Base-by-base conservation (phyloP, 2,797 vertebrate species). In the Salarias fasciatus region DNA sequence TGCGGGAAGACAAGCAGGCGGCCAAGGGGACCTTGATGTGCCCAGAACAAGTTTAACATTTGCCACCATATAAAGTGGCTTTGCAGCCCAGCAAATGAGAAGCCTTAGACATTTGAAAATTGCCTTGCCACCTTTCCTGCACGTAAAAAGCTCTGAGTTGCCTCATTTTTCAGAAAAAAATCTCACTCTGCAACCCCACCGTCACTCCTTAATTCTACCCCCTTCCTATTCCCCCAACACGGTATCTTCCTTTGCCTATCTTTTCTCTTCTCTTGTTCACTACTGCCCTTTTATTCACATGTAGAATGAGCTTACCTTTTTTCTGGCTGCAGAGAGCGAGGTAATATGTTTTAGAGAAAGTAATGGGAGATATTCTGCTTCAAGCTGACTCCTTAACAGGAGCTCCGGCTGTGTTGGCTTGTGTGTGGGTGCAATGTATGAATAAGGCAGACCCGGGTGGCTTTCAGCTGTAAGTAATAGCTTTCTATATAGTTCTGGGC, bases 381-480 rank as follows among this genome's bases (percentile, higher is more conserved):
- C 60, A 11, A 40, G 63, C 41, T 11, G 10, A 24, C 45, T 60
- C 45, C 53, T 60, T 73, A 63, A 66, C 57, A 51, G 62, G 51
- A 11, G 28, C 56, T 44, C 48, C 9, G 49, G 50, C 35, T 53
- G 53, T 38, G 43, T 65, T 69, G 49, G 67, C 54, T 55, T 53
- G 54, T 58, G 42, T 55, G 50, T 30, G 44, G 64, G 59, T 61
- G 28, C 8, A 1, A 30, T 35, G 47, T 45, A 44, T 84, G 71
- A 79, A 73, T 79, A 69, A 71, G 30, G 36, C 52, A 77, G 73
- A 80, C 62, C 72, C 44, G 66, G 47, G 68, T 69, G 75, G 66
- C 80, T 86, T 86, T 87, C 79, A 78, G 67, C 77, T 85, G 66
- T 82, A 88, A 91, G 83, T 87, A 91, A 90, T 82, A 79, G 77